Conservation (phyloP, 2,888 invertebrate genomes). For the Nomada goodeniana region DNA sequence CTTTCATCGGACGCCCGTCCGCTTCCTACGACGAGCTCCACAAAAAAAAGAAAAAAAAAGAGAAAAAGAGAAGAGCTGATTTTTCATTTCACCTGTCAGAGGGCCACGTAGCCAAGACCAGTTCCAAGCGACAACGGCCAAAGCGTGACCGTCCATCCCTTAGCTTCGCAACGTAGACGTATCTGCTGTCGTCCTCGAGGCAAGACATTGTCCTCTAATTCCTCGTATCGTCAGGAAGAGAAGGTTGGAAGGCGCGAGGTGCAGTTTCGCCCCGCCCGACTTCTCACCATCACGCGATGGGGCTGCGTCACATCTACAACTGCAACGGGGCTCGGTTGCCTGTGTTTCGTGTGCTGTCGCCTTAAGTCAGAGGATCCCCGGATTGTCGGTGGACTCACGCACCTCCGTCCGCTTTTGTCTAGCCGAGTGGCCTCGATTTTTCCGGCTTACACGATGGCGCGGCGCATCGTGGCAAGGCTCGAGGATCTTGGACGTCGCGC, state of each 20-base stretch:
- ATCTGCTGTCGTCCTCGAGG: slow-evolving; percentile 37
- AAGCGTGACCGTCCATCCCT: slow-evolving; percentile 26
- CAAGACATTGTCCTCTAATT: slow-evolving; percentile 33
- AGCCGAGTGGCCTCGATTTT: slow-evolving; percentile 67
- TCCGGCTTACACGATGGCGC: slow-evolving; percentile 59
- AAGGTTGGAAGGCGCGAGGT: slow-evolving; percentile 5
- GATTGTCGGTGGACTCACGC: slow-evolving; percentile 66
- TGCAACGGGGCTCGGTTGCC: slow-evolving; percentile 6
- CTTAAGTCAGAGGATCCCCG: slow-evolving; percentile 67
- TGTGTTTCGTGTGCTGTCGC: slow-evolving; percentile 62
- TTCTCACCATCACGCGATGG: slow-evolving; percentile 16
- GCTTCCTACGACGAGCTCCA: not conserved
- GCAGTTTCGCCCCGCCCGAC: slow-evolving; percentile 12
- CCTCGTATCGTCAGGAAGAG: slow-evolving; percentile 28
- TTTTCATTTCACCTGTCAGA: slow-evolving; percentile 1
- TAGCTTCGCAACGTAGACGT: slow-evolving; percentile 22
- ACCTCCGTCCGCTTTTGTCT: slow-evolving; percentile 64
- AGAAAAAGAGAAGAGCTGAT: not conserved
- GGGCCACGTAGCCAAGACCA: slow-evolving; percentile 5
- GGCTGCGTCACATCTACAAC: slow-evolving; percentile 35
- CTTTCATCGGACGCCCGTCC: too few species aligned
- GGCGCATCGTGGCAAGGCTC: slow-evolving; percentile 35
- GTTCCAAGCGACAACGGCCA: slow-evolving; percentile 1
- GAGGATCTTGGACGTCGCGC: slow-evolving; percentile 39
- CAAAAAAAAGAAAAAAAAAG: too few species aligned